Evolutionary conservation across 2,113 vertebrate species (phyloP), one percentile per base, ranked within the genome.

Genomic region (Oreotragus oreotragus): DNA sequence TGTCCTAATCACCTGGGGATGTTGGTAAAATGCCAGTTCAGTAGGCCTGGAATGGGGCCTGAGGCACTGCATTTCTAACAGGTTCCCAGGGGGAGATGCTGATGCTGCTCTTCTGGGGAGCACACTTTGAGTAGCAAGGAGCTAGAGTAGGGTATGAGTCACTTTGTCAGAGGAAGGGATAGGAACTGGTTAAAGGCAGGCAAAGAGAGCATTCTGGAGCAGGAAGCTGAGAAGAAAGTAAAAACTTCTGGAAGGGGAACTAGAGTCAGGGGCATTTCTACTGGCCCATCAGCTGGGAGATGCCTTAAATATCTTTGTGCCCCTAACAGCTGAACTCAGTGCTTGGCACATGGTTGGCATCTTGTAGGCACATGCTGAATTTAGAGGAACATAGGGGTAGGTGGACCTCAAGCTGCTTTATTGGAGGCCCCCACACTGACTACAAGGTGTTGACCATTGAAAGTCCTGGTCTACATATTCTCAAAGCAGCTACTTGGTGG

Each of bases 131-230:
- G 36, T n/a, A 57, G 47, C 64, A 79, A 92, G 28, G 43, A 21
- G n/a, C 70, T 76, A 36, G n/a, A 45, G 15, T 21, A 83, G 43
- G 55, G 21, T 58, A 15, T 36, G 45, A 91, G 30, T 66, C 84
- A 84, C 36, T 94, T 11, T 80, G 53, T 90, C 84, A 92, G 84
- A 90, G 13, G 58, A 88, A 95, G 90, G 73, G 60, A 88, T 27
- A 30, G 66, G 79, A 96, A 36, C 13, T 73, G 28, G 79, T 84
- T 84, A 86, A 77, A 97, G 90, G 84, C 76, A 90, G 90, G 64
- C 45, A 11, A 57, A 77, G 25, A 49, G 33, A 53, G 21, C 53
- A 15, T n/a, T 81, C 12, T 55, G 57, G 45, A n/a, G 10, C 23
- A 70, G 73, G 81, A 85, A 30, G 43, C 49, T 66, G 73, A 80